These are phyloP conservation scores for Harpagus bidentatus DNA, from an alignment of 2,113 vertebrate genomes.

Conservation along the genomic window DNA sequence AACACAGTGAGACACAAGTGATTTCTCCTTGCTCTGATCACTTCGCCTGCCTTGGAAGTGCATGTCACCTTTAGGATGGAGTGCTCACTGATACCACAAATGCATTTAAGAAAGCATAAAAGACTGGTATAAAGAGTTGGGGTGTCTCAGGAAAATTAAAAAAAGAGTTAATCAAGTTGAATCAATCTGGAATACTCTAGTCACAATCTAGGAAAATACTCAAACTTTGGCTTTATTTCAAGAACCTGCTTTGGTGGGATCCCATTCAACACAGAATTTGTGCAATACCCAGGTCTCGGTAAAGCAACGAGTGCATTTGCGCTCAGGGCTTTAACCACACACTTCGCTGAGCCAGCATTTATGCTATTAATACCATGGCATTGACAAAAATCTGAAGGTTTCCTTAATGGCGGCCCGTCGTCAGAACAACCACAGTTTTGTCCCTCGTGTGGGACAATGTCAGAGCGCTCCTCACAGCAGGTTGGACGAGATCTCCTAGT, in stretches of 20 bases:
- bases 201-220: background rate
- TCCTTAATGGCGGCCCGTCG: background rate
- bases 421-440: background rate
- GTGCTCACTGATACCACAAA: background rate
- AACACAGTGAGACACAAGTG: background rate
- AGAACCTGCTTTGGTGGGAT: background rate
- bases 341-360: background rate
- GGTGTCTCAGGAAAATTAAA: background rate
- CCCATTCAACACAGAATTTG: background rate
- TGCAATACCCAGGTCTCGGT: background rate
- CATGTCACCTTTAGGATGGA: background rate
- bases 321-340: background rate
- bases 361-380: background rate
- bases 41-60: background rate
- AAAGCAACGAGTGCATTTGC: accelerated
- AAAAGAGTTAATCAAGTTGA: background rate
- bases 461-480: background rate
- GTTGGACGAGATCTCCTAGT: background rate
- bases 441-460: background rate
- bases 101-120: background rate
- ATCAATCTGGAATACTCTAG: background rate
- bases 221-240: background rate
- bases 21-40: background rate
- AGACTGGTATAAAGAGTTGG: background rate
- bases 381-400: background rate